These are phyloP conservation scores for Lepidonotus clava DNA, from an alignment of 2,888 invertebrate genomes.

Conservation along the genomic window DNA sequence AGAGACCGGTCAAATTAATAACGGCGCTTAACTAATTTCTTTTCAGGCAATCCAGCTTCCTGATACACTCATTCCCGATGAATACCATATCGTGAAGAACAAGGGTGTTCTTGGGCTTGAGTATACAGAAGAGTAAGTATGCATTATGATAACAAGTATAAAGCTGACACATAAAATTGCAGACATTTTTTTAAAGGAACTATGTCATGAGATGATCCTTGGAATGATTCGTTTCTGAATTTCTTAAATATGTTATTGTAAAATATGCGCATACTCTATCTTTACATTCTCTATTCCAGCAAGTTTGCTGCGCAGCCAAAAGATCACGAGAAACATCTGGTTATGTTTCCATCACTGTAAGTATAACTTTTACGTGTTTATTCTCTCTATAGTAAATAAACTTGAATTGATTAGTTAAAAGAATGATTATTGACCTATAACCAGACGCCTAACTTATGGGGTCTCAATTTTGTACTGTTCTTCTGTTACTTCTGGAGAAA, in stretches of 20 bases:
- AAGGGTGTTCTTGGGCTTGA: constrained; percentile 79
- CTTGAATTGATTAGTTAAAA: too few species aligned
- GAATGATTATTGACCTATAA: too few species aligned
- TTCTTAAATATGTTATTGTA: too few species aligned
- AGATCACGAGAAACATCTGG: constrained; percentile 79
- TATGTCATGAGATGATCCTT: neutral
- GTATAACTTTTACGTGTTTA: constrained; percentile 66
- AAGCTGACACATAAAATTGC: neutral
- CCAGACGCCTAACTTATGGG: too few species aligned
- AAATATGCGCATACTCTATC: too few species aligned
- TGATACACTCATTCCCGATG: constrained; percentile 79
- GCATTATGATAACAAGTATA: neutral
- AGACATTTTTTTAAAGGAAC: neutral
- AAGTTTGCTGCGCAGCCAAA: constrained; percentile 77
- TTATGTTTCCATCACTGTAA: constrained; percentile 80
- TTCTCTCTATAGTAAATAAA: too few species aligned
- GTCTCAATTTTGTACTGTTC: too few species aligned
- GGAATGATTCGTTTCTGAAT: too few species aligned
- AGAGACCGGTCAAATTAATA: too few species aligned
- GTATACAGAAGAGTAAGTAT: constrained; percentile 78
- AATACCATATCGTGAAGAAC: constrained; percentile 80
- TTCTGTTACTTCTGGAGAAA: too few species aligned
- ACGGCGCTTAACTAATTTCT: too few species aligned
- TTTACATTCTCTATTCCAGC: constrained; percentile 67
- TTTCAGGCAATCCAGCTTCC: constrained; percentile 75